Conservation (phyloP, 2,797 vertebrate species). For the Malurus leucopterus region DNA sequence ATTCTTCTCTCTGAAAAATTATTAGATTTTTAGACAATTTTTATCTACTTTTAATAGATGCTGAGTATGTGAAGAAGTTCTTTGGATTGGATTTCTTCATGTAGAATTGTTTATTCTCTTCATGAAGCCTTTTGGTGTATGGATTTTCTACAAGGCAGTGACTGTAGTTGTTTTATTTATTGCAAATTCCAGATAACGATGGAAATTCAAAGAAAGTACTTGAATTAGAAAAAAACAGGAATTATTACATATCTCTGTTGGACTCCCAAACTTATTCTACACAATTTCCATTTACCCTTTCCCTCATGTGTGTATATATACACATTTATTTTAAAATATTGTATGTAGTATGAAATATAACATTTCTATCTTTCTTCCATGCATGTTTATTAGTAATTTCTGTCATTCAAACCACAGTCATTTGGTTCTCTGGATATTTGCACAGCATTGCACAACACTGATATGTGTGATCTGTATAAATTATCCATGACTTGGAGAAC, state of each 20-base stretch:
- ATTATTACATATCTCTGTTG: background rate
- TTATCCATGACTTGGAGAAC: background rate
- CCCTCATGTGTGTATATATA: fast-evolving
- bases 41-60: background rate
- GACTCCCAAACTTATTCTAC: background rate
- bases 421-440: background rate
- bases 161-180: background rate
- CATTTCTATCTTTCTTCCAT: background rate
- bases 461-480: background rate
- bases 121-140: background rate
- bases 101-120: background rate
- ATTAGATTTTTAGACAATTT: background rate
- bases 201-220: background rate
- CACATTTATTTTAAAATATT: background rate
- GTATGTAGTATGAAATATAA: background rate
- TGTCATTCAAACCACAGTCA: background rate
- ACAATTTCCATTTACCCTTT: background rate
- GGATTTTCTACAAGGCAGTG: background rate
- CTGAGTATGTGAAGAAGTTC: background rate
- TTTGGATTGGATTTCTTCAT: background rate
- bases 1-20: background rate
- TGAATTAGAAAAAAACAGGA: background rate
- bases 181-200: background rate
- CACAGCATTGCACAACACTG: background rate
- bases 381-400: background rate